phyloP scores from a whole-genome alignment of 2,113 vertebrate genomes.

The Caranx ignobilis region DNA sequence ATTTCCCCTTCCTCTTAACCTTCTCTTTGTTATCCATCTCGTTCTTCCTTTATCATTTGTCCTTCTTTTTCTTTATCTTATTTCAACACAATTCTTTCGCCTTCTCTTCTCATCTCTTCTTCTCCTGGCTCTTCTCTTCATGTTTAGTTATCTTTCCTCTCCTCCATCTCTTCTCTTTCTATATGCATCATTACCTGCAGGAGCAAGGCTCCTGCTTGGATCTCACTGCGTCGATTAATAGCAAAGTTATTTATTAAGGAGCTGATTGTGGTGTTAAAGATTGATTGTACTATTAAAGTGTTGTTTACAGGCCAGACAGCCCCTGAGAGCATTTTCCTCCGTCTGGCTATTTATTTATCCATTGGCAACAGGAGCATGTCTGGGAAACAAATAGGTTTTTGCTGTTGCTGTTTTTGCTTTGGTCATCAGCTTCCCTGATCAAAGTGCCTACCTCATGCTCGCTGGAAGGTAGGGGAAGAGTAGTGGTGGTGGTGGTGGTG shows the following conservation, averaged over 20 bases:
- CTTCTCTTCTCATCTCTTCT: neutral
- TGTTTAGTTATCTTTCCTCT: neutral
- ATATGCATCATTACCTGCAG: neutral
- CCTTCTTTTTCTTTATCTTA: neutral
- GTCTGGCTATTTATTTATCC: slow-evolving; percentile 14
- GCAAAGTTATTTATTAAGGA: slow-evolving; percentile 46
- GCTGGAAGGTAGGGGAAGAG: neutral
- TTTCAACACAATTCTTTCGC: neutral
- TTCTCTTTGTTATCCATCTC: neutral
- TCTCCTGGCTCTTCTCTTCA: neutral
- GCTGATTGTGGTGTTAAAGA: slow-evolving; percentile 57
- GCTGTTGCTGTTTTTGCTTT: neutral
- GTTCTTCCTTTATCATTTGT: no score
- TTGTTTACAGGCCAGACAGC: slow-evolving; percentile 44
- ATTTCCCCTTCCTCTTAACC: neutral
- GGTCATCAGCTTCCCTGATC: slow-evolving; percentile 33
- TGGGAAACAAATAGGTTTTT: neutral
- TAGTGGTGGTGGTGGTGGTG: no score
- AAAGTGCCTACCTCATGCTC: slow-evolving; percentile 14
- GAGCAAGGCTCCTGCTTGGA: slow-evolving; percentile 12
- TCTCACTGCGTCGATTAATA: slow-evolving; percentile 7
- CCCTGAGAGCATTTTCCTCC: neutral
- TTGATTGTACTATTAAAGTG: slow-evolving; percentile 53
- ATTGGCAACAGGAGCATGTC: slow-evolving; percentile 13
- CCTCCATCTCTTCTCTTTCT: neutral